Percentiles rank a stretch among this genome's conserved stretches.
Conservation (phyloP, 2,113 vertebrate species). For the Meles meles region DNA sequence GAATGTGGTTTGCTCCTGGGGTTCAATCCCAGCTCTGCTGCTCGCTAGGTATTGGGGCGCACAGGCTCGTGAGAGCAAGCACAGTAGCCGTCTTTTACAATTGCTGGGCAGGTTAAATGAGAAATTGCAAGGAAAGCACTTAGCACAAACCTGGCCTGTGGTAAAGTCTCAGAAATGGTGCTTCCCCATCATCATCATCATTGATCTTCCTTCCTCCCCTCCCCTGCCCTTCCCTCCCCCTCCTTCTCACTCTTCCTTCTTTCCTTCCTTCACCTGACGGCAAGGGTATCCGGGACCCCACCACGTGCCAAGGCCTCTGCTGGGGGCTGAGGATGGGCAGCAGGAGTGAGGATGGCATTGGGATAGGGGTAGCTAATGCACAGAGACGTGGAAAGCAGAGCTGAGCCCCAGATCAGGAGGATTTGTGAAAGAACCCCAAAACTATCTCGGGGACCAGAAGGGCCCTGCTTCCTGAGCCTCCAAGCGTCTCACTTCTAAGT, state of each 20-base stretch:
- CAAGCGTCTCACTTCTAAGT: background rate
- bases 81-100: background rate
- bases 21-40: background rate
- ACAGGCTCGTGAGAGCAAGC: background rate
- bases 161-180: background rate
- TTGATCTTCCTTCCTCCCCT: background rate
- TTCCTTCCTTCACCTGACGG: background rate
- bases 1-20: background rate
- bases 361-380: accelerated
- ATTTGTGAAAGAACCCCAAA: background rate
- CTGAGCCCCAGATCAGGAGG: background rate
- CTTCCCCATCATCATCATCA: background rate
- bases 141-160: background rate
- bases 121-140: background rate
- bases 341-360: background rate
- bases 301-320: background rate
- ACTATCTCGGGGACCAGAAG: background rate
- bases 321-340: background rate
- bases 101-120: background rate
- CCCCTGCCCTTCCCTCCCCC: no score
- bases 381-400: background rate
- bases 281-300: background rate
- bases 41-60: background rate
- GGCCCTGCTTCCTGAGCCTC: background rate
- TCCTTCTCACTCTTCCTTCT: background rate